Evolutionary conservation across 2,888 invertebrate species (phyloP), one percentile per base, ranked within the genome.

Genomic region (Watsonalla cultraria): DNA sequence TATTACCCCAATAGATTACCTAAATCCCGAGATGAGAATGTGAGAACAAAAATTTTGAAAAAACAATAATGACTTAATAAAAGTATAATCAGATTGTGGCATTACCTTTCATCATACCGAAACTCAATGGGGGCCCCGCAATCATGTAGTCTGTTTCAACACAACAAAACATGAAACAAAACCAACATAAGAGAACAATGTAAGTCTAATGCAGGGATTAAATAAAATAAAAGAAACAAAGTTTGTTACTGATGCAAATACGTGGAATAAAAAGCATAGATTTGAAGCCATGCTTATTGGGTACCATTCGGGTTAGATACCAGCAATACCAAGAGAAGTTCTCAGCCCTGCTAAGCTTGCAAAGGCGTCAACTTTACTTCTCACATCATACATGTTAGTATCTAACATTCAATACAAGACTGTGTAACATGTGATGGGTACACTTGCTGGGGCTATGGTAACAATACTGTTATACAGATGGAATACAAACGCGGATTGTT

Each of bases 71-170:
- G 7, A n/a, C 6, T 65, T 65, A 64, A 68, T 60, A 70, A 67
- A 66, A 75, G 74, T 72, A 78, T 77, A 76, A 76, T 81, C 80
- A 79, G 76, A 76, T 82, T 76, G 80, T 78, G 78, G 86, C 84
- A 91, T 94, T 95, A 95, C 95, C 95, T 95, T 95, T 95, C 92
- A 95, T 93, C 92, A 95, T 95, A 94, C 95, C 95, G 94, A 94
- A 95, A 92, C 94, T 94, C 93, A 95, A 93, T 90, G 95, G 94
- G 91, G 93, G 93, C 90, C 95, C 94, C 92, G 94, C 94, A 91
- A 94, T 93, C 94, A 94, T 94, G 90, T 90, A 90, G 90, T 90
- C 90, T 90, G 90, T 90, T 89, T 87, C 84, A 80, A 90, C 84
- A 90, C 85, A 94, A 94, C 94, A 94, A 93, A 93, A 93, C 93